Evolutionary conservation across 2,797 vertebrate genomes (phyloP).

Genomic region (Notoglanidium macrostoma): DNA sequence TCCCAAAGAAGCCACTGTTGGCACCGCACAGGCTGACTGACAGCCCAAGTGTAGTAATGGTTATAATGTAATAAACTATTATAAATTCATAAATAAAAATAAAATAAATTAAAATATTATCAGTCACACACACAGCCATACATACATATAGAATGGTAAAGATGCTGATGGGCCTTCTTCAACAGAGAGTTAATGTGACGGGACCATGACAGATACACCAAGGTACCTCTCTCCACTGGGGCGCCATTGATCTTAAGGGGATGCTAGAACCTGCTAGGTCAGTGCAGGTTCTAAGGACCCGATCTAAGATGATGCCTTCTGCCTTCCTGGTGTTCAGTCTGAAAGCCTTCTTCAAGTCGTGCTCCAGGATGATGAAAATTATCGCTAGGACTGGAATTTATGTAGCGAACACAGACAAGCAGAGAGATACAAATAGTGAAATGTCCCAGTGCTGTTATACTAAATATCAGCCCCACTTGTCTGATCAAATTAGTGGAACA

Average conservation of each 20-base stretch:
- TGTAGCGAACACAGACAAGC: not conserved
- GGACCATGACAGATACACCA: not conserved
- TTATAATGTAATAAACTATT: not conserved
- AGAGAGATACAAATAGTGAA: not conserved
- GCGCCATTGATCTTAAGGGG: not conserved
- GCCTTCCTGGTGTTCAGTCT: not conserved
- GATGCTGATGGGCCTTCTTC: not conserved
- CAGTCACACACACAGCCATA: not conserved
- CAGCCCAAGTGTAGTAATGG: not conserved
- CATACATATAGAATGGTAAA: not conserved
- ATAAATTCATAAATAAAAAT: not conserved
- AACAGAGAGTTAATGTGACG: not conserved
- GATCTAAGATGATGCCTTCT: not conserved
- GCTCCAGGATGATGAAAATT: not conserved
- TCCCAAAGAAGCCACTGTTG: not conserved
- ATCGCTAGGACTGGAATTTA: not conserved
- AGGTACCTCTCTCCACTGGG: not conserved
- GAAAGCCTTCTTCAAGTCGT: not conserved
- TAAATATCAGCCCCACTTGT: not conserved
- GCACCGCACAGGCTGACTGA: not conserved
- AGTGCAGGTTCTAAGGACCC: not conserved
- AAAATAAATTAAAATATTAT: not conserved
- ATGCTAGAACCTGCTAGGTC: too few relatives aligned
- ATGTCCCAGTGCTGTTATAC: not conserved
- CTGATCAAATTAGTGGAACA: not conserved